A percentile compares a stretch with the other conserved stretches of the same genome.
Conservation (phyloP, 1,140 invertebrate species). For the Rhizoglyphus robini region DNA sequence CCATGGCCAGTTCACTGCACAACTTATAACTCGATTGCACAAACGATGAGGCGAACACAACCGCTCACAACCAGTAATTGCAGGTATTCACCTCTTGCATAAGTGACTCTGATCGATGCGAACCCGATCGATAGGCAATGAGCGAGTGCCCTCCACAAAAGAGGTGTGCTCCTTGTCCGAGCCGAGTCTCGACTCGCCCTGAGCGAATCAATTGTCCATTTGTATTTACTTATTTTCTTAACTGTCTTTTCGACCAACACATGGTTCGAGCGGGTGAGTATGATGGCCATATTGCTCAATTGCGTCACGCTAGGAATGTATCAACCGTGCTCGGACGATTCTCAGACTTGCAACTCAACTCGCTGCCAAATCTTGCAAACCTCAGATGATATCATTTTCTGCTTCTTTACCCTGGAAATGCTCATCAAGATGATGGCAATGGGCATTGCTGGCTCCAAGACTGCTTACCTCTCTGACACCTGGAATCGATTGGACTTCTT, state of each 20-base stretch:
- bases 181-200: too few relatives aligned
- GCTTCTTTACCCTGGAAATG: constrained; percentile 92
- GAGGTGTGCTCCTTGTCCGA: too few relatives aligned
- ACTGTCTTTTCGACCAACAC: constrained; percentile 39
- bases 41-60: too few relatives aligned
- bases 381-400: constrained; percentile 96
- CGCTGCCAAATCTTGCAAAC: constrained; percentile 80
- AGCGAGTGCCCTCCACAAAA: too few relatives aligned
- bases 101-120: too few relatives aligned
- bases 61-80: too few relatives aligned
- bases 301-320: constrained; percentile 99
- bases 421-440: constrained; percentile 96
- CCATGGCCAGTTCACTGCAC: too few relatives aligned
- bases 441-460: constrained; percentile 78
- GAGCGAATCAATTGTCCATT: too few relatives aligned
- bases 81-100: too few relatives aligned
- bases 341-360: constrained; percentile 54
- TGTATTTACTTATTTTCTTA: constrained; percentile 2
- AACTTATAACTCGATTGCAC: too few relatives aligned
- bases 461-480: constrained; percentile 88
- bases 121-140: too few relatives aligned
- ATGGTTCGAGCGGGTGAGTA: constrained; percentile 97
- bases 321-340: constrained; percentile 82
- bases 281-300: constrained; percentile 95
- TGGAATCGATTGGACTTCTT: constrained; percentile 98